Conservation (phyloP, 2,888 invertebrate genomes). For the Leptogaster cylindrica region DNA sequence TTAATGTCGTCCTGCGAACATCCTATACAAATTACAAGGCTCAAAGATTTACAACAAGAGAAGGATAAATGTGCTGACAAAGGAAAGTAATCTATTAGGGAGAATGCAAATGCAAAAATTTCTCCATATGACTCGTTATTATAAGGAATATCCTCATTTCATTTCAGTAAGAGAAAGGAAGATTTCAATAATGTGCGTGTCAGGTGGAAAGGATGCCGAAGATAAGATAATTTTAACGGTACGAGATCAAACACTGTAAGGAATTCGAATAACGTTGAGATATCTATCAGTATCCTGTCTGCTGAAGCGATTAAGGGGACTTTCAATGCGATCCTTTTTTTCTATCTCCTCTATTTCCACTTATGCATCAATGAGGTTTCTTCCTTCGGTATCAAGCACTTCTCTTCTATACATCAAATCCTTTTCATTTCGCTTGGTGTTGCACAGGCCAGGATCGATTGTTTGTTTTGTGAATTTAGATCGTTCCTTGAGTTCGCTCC, state of each 20-base stretch:
- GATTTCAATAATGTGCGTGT: no score
- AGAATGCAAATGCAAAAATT: no score
- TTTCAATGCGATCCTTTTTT: slow-evolving; percentile 26
- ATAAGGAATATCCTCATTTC: no score
- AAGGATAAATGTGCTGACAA: no score
- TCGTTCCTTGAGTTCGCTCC: slow-evolving; percentile 14
- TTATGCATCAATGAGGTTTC: slow-evolving; percentile 17
- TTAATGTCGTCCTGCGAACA: no score
- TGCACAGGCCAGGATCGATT: slow-evolving; percentile 18
- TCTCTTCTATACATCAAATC: slow-evolving; percentile 21
- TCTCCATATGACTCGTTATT: no score
- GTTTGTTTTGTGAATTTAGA: slow-evolving; percentile 32
- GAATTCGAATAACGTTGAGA: slow-evolving; percentile 23
- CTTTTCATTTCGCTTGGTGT: slow-evolving; percentile 11
- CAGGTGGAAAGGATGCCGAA: no score
- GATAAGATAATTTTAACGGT: slow-evolving; percentile 27
- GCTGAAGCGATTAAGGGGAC: slow-evolving; percentile 32
- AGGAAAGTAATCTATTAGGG: no score
- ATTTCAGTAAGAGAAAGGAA: no score
- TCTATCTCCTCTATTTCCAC: slow-evolving; percentile 13
- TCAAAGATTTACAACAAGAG: no score
- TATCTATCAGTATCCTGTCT: slow-evolving; percentile 33
- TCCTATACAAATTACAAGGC: no score
- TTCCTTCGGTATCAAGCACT: slow-evolving; percentile 9
- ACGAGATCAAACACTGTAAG: slow-evolving; percentile 11